Conservation (phyloP, 2,888 invertebrate genomes). For the Acanthoscelides obtectus region DNA sequence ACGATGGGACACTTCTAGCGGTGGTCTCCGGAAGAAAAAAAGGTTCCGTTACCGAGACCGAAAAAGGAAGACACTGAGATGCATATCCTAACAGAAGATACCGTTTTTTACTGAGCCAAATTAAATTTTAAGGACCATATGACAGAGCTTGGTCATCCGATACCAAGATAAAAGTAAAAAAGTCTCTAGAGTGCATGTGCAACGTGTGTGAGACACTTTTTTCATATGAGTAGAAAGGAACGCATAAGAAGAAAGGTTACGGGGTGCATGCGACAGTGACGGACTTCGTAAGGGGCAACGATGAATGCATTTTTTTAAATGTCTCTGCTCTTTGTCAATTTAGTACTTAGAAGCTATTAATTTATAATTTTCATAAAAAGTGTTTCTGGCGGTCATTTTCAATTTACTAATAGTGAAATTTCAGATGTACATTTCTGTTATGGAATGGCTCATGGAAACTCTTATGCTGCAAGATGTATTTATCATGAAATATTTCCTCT, state of each 20-base stretch:
- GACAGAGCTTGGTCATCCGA: constrained; percentile 25
- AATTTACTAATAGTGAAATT: no score
- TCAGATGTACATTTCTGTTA: no score
- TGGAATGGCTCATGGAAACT: no score
- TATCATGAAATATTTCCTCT: no score
- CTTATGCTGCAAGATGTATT: no score
- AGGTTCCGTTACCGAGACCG: neutral
- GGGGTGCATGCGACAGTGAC: neutral
- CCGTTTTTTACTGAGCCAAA: neutral
- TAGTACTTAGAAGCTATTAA: no score
- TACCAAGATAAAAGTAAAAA: constrained; percentile 28
- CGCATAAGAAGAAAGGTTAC: neutral
- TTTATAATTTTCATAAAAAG: no score
- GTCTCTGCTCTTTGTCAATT: no score
- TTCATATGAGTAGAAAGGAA: constrained; percentile 27
- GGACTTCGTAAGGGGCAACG: no score
- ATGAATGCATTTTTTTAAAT: no score
- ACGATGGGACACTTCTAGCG: neutral
- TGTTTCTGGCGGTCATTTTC: no score
- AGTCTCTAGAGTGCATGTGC: constrained; percentile 14
- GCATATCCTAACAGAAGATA: neutral
- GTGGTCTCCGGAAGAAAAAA: neutral
- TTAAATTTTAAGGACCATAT: neutral
- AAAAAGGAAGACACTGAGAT: neutral
- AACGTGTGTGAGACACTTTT: constrained; percentile 24